Base-by-base conservation (phyloP, 64 coral and sea anemone genomes). In the Exaiptasia diaphana region DNA sequence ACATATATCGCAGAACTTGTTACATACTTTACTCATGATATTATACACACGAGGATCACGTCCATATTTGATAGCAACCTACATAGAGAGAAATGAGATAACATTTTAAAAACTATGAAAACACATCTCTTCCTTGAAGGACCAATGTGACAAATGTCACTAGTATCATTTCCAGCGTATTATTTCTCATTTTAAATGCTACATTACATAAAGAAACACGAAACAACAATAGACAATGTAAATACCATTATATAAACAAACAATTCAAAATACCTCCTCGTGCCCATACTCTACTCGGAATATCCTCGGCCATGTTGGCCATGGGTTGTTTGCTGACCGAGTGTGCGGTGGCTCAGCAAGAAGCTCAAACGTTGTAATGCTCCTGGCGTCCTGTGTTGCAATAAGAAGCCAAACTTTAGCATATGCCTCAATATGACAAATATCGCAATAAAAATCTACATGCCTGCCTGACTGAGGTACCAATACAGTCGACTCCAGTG, bases 241-340 rank as follows among this genome's bases (percentile, higher is more conserved):
- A n/a, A n/a, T n/a, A n/a, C n/a, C n/a, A n/a, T n/a, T n/a, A n/a
- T n/a, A n/a, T n/a, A n/a, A n/a, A n/a, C n/a, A n/a, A n/a, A n/a
- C 28, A 49, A 15, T 17, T 11, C 42, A 41, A 23, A 60, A 76
- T 56, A 97, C 93, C 88, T 97, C 93, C 32, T 97, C 88, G 29
- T 97, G 93, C 56, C 93, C 93, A 83, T 97, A 97, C 81, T 97
- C 93, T 37, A 97, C 89, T 53, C 88, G 62, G 46, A 91, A 97
- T 18, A 97, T 54, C 21, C 83, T 83, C 63, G 93, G 93, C 93
- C 93, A 97, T 14, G 67, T 48, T n/a, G 93, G 93, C 93, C 93
- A 97, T 48, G 93, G 93, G 73, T 97, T 97, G 67, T 65, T 82
- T 42, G 26, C 68, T 24, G 49, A 77, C 46, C 93, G 79, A 53